Evolutionary conservation across 2,888 invertebrate species (phyloP).

Genomic region (Hydrotaea diabolus): DNA sequence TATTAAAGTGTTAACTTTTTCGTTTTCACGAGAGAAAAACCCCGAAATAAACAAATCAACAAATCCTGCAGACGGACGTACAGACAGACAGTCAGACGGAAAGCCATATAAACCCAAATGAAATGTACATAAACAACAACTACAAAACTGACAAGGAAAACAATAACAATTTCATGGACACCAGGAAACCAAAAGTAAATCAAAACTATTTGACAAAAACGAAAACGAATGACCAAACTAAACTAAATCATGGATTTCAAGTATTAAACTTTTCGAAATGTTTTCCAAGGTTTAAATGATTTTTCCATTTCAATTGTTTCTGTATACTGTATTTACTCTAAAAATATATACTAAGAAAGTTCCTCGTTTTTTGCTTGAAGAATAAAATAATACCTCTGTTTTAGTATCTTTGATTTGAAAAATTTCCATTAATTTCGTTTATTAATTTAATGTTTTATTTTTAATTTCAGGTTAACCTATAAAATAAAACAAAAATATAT

Average conservation of each 20-base stretch:
- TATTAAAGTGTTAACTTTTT: conserved; percentile 58
- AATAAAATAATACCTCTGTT: conserved; percentile 13
- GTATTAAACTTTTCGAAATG: background rate
- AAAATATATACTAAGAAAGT: conserved; percentile 13
- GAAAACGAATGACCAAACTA: too few species aligned
- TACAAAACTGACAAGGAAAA: background rate
- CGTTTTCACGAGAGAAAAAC: conserved; percentile 12
- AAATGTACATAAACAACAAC: conserved; percentile 15
- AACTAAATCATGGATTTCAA: background rate
- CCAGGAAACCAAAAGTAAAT: conserved; percentile 22
- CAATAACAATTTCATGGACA: conserved; percentile 41
- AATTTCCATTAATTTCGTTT: conserved; percentile 25
- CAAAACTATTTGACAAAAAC: conserved; percentile 12
- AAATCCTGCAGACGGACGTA: background rate
- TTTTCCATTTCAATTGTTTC: background rate
- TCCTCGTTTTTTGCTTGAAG: conserved; percentile 24
- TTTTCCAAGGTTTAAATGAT: conserved; percentile 3
- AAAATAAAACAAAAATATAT: conserved; percentile 35
- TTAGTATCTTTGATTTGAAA: conserved; percentile 2
- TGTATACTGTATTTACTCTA: background rate
- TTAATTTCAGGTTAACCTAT: conserved; percentile 63
- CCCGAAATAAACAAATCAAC: conserved; percentile 12
- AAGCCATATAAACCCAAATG: conserved; percentile 46
- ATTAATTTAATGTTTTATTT: conserved; percentile 41
- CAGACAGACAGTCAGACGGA: too few species aligned